These are phyloP conservation scores for Ciconia nigra DNA, from an alignment of 2,797 vertebrate species.

Conservation along the genomic window DNA sequence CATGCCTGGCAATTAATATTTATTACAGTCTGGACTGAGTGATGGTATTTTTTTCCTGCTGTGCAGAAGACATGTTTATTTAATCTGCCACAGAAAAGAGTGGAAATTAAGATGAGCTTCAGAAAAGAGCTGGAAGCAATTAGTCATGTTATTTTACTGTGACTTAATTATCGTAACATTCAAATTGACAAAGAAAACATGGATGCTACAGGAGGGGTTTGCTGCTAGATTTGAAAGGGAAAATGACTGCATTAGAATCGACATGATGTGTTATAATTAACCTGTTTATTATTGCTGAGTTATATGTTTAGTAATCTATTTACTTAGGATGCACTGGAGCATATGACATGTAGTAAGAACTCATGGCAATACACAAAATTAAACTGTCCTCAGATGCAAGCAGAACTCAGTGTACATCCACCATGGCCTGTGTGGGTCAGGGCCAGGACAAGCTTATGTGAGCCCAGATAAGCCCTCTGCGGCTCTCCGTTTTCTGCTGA, in stretches of 20 bases:
- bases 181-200: slow-evolving; percentile 3
- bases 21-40: neutral
- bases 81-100: slow-evolving; percentile 40
- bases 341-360: neutral
- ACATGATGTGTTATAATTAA: neutral
- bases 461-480: neutral
- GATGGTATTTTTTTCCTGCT: neutral
- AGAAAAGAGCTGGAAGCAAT: slow-evolving; percentile 57
- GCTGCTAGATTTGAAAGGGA: neutral
- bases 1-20: slow-evolving; percentile 29
- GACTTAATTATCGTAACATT: slow-evolving; percentile 33
- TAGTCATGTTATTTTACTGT: slow-evolving; percentile 38
- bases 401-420: neutral
- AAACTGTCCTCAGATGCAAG: neutral
- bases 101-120: slow-evolving; percentile 50
- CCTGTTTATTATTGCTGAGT: slow-evolving; percentile 20
- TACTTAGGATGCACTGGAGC: neutral
- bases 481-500: neutral
- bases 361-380: neutral
- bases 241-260: neutral
- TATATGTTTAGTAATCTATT: neutral
- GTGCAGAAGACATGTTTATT: slow-evolving; percentile 32
- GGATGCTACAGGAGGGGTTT: neutral
- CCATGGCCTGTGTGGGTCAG: fast-evolving
- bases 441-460: neutral